Conservation (phyloP, 2,797 vertebrate genomes). For the Typhlichthys eigenmanni region DNA sequence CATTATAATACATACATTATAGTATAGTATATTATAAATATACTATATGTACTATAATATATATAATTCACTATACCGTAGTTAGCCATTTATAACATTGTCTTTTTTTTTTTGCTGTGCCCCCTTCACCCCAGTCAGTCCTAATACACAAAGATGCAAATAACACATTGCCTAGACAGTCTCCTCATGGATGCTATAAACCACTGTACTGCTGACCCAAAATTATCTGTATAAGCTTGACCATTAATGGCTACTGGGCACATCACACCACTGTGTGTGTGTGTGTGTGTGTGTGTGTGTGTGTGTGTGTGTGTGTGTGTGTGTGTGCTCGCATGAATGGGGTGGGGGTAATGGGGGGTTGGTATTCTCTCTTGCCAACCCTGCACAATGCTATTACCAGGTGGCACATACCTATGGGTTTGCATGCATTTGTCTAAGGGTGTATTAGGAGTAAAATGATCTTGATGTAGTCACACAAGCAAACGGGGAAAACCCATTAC, state of each 20-base stretch:
- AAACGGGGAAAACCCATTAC: slow-evolving; percentile 21
- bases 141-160: background rate
- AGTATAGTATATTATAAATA: slow-evolving; percentile 34
- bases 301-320: background rate
- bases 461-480: slow-evolving; percentile 6
- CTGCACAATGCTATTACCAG: slow-evolving; percentile 31
- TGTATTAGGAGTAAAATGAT: slow-evolving; percentile 29
- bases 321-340: background rate
- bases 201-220: slow-evolving; percentile 7
- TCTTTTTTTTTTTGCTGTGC: no score
- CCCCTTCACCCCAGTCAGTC: no score
- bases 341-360: background rate
- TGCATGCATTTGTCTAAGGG: slow-evolving; percentile 9
- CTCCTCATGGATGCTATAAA: background rate
- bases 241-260: slow-evolving; percentile 27
- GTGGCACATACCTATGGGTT: slow-evolving; percentile 54
- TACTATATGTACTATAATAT: no score
- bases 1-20: no score
- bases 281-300: slow-evolving; percentile 2
- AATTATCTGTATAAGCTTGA: slow-evolving; percentile 2
- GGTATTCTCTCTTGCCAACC: slow-evolving; percentile 13
- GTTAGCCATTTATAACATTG: no score
- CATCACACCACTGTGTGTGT: background rate
- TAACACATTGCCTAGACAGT: background rate
- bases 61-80: slow-evolving; percentile 14